phyloP scores from a whole-genome alignment of 2,888 invertebrate species.

The Crossocerus cetratus region DNA sequence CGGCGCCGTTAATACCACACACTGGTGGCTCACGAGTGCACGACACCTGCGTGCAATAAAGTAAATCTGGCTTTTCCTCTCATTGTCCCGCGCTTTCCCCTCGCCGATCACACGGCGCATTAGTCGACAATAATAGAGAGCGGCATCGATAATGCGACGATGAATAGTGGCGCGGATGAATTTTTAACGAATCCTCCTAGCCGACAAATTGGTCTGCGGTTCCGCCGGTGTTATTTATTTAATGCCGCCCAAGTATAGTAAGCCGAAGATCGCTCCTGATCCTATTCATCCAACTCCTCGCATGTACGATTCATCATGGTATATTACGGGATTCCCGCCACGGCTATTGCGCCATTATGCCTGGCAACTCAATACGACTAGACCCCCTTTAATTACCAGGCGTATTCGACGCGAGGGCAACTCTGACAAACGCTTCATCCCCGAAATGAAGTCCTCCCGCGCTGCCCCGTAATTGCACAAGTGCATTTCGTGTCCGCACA shows the following conservation, averaged over 20 bases:
- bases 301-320: conserved; percentile 1
- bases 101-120: conserved; percentile 63
- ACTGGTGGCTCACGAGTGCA: conserved; percentile 49
- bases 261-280: background rate
- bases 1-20: conserved; percentile 42
- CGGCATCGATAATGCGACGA: conserved; percentile 49
- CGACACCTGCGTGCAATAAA: conserved; percentile 61
- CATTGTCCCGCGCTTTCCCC: conserved; percentile 51
- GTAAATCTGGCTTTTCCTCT: conserved; percentile 60
- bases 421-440: conserved; percentile 18
- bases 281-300: background rate
- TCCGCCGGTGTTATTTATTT: background rate
- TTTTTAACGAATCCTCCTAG: conserved; percentile 49
- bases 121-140: conserved; percentile 59
- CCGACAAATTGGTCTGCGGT: conserved; percentile 33
- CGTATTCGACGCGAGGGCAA: conserved; percentile 21
- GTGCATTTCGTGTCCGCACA: conserved; percentile 22
- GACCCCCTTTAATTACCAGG: conserved; percentile 15
- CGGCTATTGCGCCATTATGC: background rate
- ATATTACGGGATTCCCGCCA: background rate
- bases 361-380: background rate
- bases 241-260: conserved; percentile 10
- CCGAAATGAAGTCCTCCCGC: conserved; percentile 19
- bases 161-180: conserved; percentile 55
- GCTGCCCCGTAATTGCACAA: conserved; percentile 19